These are phyloP conservation scores for Ylistrum balloti DNA, from an alignment of 1,140 invertebrate species.

Conservation along the genomic window DNA sequence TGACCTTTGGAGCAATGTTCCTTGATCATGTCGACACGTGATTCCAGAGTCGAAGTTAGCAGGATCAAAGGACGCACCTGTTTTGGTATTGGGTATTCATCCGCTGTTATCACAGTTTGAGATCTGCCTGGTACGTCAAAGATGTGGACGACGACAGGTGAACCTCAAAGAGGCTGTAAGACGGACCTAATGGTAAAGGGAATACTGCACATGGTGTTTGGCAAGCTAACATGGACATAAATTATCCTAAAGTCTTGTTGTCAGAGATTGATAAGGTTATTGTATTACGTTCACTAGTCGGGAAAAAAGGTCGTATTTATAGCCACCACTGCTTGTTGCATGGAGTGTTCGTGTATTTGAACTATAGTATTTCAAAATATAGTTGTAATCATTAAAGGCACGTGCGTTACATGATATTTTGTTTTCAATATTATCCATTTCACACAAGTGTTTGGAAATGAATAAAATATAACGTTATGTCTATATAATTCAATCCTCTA, in stretches of 20 bases:
- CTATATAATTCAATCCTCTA: too few relatives aligned
- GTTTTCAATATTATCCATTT: too few relatives aligned
- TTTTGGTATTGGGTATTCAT: slow-evolving; percentile 5
- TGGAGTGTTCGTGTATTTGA: too few relatives aligned
- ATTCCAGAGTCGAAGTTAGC: neutral
- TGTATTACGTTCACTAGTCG: neutral
- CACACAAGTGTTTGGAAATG: too few relatives aligned
- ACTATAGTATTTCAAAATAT: too few relatives aligned
- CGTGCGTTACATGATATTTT: too few relatives aligned
- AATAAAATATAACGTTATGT: too few relatives aligned
- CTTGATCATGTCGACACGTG: too few relatives aligned
- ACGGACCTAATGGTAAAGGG: neutral
- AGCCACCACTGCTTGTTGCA: too few relatives aligned
- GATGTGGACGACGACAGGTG: neutral
- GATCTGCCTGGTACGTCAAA: neutral
- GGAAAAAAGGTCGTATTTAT: too few relatives aligned
- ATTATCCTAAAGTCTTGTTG: neutral
- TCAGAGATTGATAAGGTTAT: neutral
- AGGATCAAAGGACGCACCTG: neutral
- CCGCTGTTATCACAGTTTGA: neutral
- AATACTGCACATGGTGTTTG: neutral
- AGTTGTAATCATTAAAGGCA: too few relatives aligned
- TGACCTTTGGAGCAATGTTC: too few relatives aligned
- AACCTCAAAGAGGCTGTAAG: neutral
- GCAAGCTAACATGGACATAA: neutral